Conservation (phyloP, 2,888 invertebrate species). For the Bibio marci region DNA sequence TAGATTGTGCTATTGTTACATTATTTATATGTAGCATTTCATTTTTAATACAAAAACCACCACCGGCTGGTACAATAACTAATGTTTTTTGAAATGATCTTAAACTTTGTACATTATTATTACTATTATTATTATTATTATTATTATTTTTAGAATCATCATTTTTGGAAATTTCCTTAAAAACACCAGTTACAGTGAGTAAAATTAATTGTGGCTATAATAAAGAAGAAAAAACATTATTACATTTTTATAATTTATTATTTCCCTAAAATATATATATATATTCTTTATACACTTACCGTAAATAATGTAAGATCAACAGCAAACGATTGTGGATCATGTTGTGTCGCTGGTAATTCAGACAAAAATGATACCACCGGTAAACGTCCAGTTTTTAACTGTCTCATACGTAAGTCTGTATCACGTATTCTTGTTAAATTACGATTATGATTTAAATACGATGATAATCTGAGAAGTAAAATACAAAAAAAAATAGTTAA, state of each 20-base stretch:
- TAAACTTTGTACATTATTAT: no score
- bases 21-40: conserved; percentile 64
- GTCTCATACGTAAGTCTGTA: conserved; percentile 40
- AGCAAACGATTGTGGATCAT: conserved; percentile 73
- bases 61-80: conserved; percentile 58
- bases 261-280: no score
- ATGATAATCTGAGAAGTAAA: conserved; percentile 35
- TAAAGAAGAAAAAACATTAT: no score
- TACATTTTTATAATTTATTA: no score
- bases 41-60: conserved; percentile 72
- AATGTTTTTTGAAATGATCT: conserved; percentile 62
- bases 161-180: conserved; percentile 50
- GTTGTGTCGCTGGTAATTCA: conserved; percentile 69
- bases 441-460: conserved; percentile 46
- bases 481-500: no score
- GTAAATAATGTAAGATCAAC: conserved; percentile 71
- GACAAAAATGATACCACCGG: conserved; percentile 68
- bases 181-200: conserved; percentile 72
- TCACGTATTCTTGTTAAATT: conserved; percentile 42
- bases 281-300: no score
- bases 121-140: no score
- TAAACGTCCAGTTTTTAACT: conserved; percentile 55
- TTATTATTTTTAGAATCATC: background rate
- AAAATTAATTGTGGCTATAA: conserved; percentile 56
- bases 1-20: conserved; percentile 47